Percentiles rank a stretch among this genome's conserved stretches.
These are phyloP conservation scores for Carassius gibelio DNA, from an alignment of 2,113 vertebrate species.

Conservation along the genomic window DNA sequence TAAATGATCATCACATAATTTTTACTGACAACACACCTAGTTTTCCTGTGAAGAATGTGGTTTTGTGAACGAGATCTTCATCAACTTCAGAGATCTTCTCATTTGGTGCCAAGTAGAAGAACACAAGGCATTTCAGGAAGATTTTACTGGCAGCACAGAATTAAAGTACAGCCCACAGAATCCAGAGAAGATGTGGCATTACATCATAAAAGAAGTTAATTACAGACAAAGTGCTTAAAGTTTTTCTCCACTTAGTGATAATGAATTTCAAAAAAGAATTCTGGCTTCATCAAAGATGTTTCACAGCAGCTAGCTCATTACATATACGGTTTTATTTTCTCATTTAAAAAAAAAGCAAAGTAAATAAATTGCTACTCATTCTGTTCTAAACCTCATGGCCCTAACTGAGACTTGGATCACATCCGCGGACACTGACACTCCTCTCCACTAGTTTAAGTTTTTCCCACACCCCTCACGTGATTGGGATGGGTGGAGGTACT, in stretches of 20 bases:
- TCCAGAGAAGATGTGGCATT: constrained; percentile 13
- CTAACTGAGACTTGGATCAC: no score
- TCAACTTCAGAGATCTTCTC: constrained; percentile 43
- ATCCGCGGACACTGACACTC: no score
- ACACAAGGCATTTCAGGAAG: constrained; percentile 17
- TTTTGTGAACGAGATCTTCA: constrained; percentile 48
- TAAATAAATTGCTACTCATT: no score
- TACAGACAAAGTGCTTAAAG: not conserved
- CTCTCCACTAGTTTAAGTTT: no score
- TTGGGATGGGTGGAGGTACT: no score
- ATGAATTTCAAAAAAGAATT: not conserved
- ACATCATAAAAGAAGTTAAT: not conserved
- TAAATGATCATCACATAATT: no score
- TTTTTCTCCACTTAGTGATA: not conserved
- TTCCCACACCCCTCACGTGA: no score
- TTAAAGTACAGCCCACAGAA: not conserved
- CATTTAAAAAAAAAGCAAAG: not conserved
- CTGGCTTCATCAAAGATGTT: not conserved
- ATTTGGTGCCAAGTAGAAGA: constrained; percentile 37
- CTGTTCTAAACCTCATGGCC: no score
- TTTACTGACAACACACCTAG: constrained; percentile 38
- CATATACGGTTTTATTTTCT: not conserved
- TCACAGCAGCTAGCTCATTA: not conserved
- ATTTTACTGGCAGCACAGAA: not conserved
- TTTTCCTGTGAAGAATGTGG: constrained; percentile 59